Evolutionary conservation across 2,888 invertebrate genomes (phyloP), one percentile per base, ranked within the genome.

Genomic region (Leptura quadrifasciata): DNA sequence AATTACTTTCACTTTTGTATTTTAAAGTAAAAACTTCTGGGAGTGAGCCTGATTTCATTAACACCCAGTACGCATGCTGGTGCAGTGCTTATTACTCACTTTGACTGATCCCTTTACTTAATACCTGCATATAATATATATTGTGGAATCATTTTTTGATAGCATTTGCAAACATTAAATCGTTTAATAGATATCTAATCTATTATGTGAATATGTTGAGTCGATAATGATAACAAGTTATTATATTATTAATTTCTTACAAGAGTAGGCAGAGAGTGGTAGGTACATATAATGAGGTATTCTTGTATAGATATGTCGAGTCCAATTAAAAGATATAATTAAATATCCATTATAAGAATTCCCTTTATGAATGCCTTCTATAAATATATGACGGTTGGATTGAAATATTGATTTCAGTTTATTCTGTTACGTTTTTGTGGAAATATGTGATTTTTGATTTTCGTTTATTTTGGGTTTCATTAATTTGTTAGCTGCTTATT

Each of bases 91-190:
- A 6, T 31, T 31, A 31, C 27, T 31, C 27, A 31, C 27, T 31
- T 31, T 31, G 27, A 31, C 8, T 31, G 5, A 31, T 31, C 27
- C 12, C 12, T 39, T 10, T 15, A 39, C 17, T n/a, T n/a, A n/a
- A n/a, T n/a, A n/a, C n/a, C n/a, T 47, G n/a, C 17, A n/a, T 47
- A 3, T 47, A 47, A 47, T n/a, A n/a, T 47, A 47, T n/a, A 47
- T 47, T 47, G 27, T 15, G 47, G 15, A 47, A n/a, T n/a, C 47
- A 12, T 39, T 39, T 39, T 47, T n/a, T n/a, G 47, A 47, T 47
- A 47, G n/a, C 47, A n/a, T 47, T 12, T 47, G n/a, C 47, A 47
- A 47, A 47, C n/a, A 47, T n/a, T n/a, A 47, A n/a, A 47, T 47
- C 17, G 47, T 47, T 47, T 47, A 47, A 31, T 47, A 47, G 15